These are phyloP conservation scores for Thalassophryne amazonica DNA, from an alignment of 2,797 vertebrate genomes.

Conservation along the genomic window DNA sequence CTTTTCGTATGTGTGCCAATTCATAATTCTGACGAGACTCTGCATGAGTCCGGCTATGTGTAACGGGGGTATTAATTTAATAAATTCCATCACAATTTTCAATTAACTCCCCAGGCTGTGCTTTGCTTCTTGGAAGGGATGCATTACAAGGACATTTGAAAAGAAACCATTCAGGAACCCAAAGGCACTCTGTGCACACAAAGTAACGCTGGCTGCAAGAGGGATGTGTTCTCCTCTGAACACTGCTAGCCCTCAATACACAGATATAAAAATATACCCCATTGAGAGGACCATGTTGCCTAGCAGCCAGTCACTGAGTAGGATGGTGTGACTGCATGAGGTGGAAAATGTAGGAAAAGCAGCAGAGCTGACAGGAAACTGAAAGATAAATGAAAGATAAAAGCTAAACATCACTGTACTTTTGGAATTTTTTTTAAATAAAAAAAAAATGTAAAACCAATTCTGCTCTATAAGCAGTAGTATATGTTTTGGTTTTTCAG, in stretches of 20 bases:
- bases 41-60: too few relatives aligned
- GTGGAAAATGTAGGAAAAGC: conserved; percentile 39
- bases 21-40: too few relatives aligned
- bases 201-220: conserved; percentile 25
- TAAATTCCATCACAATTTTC: too few relatives aligned
- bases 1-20: too few relatives aligned
- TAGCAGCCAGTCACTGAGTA: conserved; percentile 72
- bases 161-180: background rate
- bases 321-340: conserved; percentile 63
- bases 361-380: conserved; percentile 24
- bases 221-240: conserved; percentile 44
- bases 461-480: too few relatives aligned
- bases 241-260: conserved; percentile 52
- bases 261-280: conserved; percentile 69
- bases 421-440: too few relatives aligned
- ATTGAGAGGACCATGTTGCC: conserved; percentile 71
- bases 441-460: too few relatives aligned
- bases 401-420: background rate
- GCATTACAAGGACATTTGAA: background rate
- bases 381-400: conserved; percentile 9
- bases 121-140: too few relatives aligned
- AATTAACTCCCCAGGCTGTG: too few relatives aligned
- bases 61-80: too few relatives aligned
- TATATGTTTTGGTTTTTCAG: too few relatives aligned
- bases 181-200: conserved; percentile 19